Percentiles rank a stretch among this genome's conserved stretches.
Evolutionary conservation across 2,888 invertebrate species (phyloP).

Genomic region (Masnerella sp.): DNA sequence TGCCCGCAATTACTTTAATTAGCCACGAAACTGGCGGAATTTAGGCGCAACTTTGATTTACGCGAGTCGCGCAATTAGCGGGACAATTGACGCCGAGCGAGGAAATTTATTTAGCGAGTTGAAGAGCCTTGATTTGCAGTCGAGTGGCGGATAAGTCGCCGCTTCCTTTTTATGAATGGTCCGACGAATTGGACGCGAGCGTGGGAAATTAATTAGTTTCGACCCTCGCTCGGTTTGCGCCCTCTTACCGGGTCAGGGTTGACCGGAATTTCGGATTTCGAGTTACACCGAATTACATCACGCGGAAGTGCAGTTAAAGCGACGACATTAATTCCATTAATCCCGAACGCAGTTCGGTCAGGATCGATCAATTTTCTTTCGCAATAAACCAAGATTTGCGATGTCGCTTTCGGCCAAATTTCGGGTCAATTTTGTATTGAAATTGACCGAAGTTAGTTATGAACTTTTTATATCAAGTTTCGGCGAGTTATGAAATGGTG

Average conservation of each 20-base stretch:
- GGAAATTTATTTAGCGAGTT: constrained; percentile 30
- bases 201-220: constrained; percentile 43
- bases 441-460: too few species aligned
- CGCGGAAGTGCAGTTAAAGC: constrained; percentile 8
- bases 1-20: constrained; percentile 21
- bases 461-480: too few species aligned
- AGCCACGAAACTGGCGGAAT: constrained; percentile 21
- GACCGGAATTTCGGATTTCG: constrained; percentile 21
- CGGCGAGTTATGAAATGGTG: too few species aligned
- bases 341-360: neutral
- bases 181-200: constrained; percentile 4
- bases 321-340: constrained; percentile 5
- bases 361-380: neutral
- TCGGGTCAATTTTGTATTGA: too few species aligned
- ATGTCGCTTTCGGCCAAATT: too few species aligned
- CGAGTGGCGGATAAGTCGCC: constrained; percentile 12
- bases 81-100: constrained; percentile 11
- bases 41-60: constrained; percentile 18
- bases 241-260: constrained; percentile 32
- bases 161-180: constrained; percentile 22
- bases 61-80: constrained; percentile 25
- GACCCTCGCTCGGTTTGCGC: constrained; percentile 32
- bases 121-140: constrained; percentile 24
- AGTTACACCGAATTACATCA: constrained; percentile 17
- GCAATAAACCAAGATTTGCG: too few species aligned